A percentile compares a stretch with the other conserved stretches of the same genome.
These are phyloP conservation scores for Epicauta chinensis DNA, from an alignment of 1,140 invertebrate genomes.

Conservation along the genomic window DNA sequence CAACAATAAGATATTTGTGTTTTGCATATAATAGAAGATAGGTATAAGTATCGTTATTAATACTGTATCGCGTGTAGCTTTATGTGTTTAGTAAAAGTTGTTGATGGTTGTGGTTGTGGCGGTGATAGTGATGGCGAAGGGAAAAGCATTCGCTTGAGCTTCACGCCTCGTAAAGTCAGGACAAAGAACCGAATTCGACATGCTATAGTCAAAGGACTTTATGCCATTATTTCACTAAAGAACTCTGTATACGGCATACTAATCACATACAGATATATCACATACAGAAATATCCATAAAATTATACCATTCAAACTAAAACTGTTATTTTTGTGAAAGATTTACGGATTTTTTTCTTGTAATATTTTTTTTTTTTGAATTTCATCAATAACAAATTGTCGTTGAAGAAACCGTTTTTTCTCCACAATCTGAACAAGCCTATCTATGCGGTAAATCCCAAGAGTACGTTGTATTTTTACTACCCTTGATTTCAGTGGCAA, in stretches of 20 bases:
- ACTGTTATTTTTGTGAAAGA: neutral
- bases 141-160: constrained; percentile 20
- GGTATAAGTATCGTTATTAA: constrained; percentile 22
- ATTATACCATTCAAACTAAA: no score
- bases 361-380: no score
- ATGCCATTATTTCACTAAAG: constrained; percentile 13
- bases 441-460: no score
- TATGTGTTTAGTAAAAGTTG: neutral
- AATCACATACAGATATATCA: constrained; percentile 1
- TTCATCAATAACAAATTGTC: neutral
- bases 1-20: neutral
- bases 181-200: constrained; percentile 23
- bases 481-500: no score
- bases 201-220: constrained; percentile 22
- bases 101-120: no score
- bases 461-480: no score
- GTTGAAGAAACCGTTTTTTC: neutral
- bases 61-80: constrained; percentile 17
- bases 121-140: neutral
- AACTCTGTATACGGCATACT: constrained; percentile 9
- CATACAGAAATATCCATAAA: no score
- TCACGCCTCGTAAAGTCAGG: constrained; percentile 20
- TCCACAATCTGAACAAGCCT: no score
- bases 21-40: constrained; percentile 19
- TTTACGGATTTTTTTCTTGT: neutral